Conservation (phyloP, 2,888 invertebrate genomes). For the Leucoptera coffeella region DNA sequence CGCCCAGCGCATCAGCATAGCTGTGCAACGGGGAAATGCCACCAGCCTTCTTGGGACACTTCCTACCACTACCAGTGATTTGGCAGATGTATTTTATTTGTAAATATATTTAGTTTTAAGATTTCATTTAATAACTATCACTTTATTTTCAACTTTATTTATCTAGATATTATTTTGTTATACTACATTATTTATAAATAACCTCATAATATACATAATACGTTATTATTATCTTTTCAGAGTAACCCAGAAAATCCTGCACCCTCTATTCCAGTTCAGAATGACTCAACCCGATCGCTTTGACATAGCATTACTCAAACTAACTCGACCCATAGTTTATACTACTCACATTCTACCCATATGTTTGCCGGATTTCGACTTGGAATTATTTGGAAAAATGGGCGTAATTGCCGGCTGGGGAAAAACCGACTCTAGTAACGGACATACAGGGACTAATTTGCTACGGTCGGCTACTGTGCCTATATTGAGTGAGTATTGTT, state of each 20-base stretch:
- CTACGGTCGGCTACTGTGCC: conserved; percentile 76
- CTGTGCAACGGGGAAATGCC: no score
- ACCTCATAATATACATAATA: no score
- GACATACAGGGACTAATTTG: conserved; percentile 74
- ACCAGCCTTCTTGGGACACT: no score
- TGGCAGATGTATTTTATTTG: no score
- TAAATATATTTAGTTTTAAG: no score
- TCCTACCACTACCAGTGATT: no score
- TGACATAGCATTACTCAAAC: conserved; percentile 68
- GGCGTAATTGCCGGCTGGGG: conserved; percentile 77
- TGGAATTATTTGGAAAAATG: conserved; percentile 25
- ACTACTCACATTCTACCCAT: conserved; percentile 70
- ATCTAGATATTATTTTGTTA: no score
- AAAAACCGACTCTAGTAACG: conserved; percentile 65
- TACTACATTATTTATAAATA: no score
- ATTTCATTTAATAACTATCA: no score
- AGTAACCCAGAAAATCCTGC: conserved; percentile 68
- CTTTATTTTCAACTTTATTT: no score
- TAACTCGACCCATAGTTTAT: conserved; percentile 61
- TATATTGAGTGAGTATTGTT: conserved; percentile 66
- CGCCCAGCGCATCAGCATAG: no score
- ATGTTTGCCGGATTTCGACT: conserved; percentile 59
- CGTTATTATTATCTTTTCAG: no score
- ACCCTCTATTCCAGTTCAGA: conserved; percentile 74
- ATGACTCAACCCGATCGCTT: conserved; percentile 78